Conservation (phyloP, 2,888 invertebrate species). For the Epinotia demarniana region DNA sequence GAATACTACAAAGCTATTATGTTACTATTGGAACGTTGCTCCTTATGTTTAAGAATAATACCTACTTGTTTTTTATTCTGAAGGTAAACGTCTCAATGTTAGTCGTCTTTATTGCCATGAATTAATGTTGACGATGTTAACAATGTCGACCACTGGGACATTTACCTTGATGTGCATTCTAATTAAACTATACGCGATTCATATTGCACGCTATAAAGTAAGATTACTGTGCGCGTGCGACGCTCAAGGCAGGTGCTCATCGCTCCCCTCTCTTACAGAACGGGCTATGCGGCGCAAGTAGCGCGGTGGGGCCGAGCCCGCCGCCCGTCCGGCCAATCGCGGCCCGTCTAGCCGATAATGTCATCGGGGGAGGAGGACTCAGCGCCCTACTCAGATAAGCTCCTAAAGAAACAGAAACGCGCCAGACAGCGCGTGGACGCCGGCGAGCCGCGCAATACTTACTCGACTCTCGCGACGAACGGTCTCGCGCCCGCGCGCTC, state of each 20-base stretch:
- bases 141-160: too few relatives aligned
- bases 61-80: not conserved
- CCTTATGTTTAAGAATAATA: not conserved
- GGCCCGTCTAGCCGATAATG: constrained; percentile 95
- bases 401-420: constrained; percentile 96
- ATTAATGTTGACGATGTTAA: too few relatives aligned
- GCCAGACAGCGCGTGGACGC: constrained; percentile 98
- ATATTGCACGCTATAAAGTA: constrained; percentile 26
- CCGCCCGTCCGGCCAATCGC: constrained; percentile 91
- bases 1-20: not conserved
- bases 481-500: constrained; percentile 85
- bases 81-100: not conserved
- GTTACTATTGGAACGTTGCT: constrained; percentile 24
- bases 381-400: constrained; percentile 96
- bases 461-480: constrained; percentile 86
- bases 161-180: not conserved
- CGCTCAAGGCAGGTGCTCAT: constrained; percentile 73
- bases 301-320: constrained; percentile 83
- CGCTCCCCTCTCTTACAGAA: constrained; percentile 79
- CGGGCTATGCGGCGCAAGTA: constrained; percentile 81
- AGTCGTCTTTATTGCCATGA: too few relatives aligned
- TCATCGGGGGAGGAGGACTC: constrained; percentile 98
- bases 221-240: constrained; percentile 41
- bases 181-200: constrained; percentile 12
- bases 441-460: constrained; percentile 97